Conservation (phyloP, 2,888 invertebrate species). For the Diadegma fenestrale region DNA sequence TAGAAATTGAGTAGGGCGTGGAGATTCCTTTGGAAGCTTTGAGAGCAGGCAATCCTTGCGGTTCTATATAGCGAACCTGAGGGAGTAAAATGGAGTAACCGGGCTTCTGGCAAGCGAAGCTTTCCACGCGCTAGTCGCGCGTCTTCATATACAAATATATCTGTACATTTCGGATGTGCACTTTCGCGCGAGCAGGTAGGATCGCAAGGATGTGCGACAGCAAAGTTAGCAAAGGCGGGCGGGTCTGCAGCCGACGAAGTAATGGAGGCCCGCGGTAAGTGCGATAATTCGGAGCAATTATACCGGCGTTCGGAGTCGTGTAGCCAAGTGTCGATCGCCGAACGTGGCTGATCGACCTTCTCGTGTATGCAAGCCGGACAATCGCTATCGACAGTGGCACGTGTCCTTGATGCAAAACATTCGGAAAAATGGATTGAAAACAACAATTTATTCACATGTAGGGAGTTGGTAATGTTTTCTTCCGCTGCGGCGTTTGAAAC, state of each 20-base stretch:
- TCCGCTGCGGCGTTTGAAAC: slow-evolving; percentile 24
- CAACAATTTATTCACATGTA: neutral
- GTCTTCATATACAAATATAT: neutral
- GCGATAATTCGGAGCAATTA: slow-evolving; percentile 84
- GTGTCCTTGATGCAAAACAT: neutral
- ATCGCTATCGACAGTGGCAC: neutral
- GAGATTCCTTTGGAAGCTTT: slow-evolving; percentile 57
- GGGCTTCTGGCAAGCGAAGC: slow-evolving; percentile 29
- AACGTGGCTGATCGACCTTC: slow-evolving; percentile 73
- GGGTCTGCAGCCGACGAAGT: slow-evolving; percentile 66
- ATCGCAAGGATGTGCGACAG: slow-evolving; percentile 52
- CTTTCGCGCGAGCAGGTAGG: slow-evolving; percentile 36
- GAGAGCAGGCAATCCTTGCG: slow-evolving; percentile 61
- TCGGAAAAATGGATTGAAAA: neutral
- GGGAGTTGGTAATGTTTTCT: slow-evolving; percentile 13
- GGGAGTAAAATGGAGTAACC: slow-evolving; percentile 61
- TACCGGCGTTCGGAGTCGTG: slow-evolving; percentile 77
- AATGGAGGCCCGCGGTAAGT: slow-evolving; percentile 78
- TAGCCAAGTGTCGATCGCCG: slow-evolving; percentile 74
- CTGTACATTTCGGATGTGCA: neutral
- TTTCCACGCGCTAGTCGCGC: slow-evolving; percentile 32
- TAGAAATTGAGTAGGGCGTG: slow-evolving; percentile 47
- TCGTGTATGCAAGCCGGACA: slow-evolving; percentile 13
- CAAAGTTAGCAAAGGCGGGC: slow-evolving; percentile 38
- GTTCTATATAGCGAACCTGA: slow-evolving; percentile 43